A percentile compares a stretch with the other conserved stretches of the same genome.
These are phyloP conservation scores for Ptychodera flava DNA, from an alignment of 35 echinoderm and acorn worm species.

Conservation along the genomic window DNA sequence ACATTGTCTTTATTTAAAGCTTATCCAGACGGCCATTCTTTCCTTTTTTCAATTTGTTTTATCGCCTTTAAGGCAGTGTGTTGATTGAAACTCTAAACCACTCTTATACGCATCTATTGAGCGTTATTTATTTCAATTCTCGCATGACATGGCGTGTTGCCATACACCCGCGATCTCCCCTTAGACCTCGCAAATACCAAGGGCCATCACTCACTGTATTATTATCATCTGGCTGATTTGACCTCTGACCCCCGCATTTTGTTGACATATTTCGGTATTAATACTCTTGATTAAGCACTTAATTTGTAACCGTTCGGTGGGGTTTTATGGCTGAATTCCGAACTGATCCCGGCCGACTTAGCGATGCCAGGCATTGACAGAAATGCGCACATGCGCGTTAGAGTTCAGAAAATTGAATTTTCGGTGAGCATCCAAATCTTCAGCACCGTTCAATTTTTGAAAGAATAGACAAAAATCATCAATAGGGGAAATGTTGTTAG, in stretches of 20 bases:
- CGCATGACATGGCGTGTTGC: not conserved
- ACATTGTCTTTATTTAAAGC: no score
- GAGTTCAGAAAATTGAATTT: no score
- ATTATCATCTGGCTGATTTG: not conserved
- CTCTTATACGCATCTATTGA: not conserved
- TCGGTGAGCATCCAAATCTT: no score
- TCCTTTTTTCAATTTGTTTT: not conserved
- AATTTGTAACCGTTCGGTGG: not conserved
- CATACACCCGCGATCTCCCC: not conserved
- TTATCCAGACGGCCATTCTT: no score
- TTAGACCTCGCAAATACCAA: not conserved
- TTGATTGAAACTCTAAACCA: not conserved
- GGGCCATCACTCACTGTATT: not conserved
- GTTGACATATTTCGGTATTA: not conserved
- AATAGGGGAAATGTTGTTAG: no score
- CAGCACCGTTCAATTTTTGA: no score
- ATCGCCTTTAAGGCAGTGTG: not conserved
- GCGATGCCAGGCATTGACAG: no score
- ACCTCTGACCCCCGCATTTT: not conserved
- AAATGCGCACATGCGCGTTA: no score
- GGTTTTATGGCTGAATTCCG: not conserved
- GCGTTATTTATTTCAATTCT: not conserved
- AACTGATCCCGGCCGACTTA: not conserved
- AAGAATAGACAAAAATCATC: no score
- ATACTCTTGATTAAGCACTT: not conserved